Evolutionary conservation across 2,113 vertebrate genomes (phyloP), one percentile per base, ranked within the genome.

Genomic region (Ictalurus furcatus): DNA sequence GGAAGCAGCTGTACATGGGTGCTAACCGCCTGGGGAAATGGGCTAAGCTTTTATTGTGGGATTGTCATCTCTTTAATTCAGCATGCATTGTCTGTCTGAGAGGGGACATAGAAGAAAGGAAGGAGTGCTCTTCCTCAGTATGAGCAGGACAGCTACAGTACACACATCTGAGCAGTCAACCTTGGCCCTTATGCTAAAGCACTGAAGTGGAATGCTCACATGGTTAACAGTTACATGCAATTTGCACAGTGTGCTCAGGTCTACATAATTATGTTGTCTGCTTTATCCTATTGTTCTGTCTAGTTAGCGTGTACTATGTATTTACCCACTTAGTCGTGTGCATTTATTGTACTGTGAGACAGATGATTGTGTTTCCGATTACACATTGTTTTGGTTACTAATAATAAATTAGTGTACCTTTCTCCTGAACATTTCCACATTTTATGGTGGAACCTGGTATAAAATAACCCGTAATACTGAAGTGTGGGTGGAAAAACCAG

Each of bases 1-100:
- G 88, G 84, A 91, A 90, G 85, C 88, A 86, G 69, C 88, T 52
- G 92, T 92, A 92, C 91, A 91, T 90, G 87, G 87, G 74, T 52
- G 80, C 91, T 93, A 94, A 95, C 93, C 93, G 93, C 89, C 89
- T 85, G 83, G 91, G 93, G 93, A 94, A 94, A 90, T 92, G 88
- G 92, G 92, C 91, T 59, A 89, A 88, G 87, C 92, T 92, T 90
- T 95, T 94, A 93, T 94, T 58, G 84, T 90, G 83, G 91, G 89
- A 94, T 90, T 93, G 93, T 95, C 93, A 93, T 92, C 88, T 91
- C 85, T 59, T n/a, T 82, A 58, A 69, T 84, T 85, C 82, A 78
- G 85, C 85, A 92, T 90, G 92, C 93, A 92, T 93, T 87, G 92
- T 91, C 92, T 83, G 88, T 94, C 93, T 93, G 90, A 92, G 92